phyloP scores from a whole-genome alignment of 2,888 invertebrate genomes.

The Drosophila niveifrons region DNA sequence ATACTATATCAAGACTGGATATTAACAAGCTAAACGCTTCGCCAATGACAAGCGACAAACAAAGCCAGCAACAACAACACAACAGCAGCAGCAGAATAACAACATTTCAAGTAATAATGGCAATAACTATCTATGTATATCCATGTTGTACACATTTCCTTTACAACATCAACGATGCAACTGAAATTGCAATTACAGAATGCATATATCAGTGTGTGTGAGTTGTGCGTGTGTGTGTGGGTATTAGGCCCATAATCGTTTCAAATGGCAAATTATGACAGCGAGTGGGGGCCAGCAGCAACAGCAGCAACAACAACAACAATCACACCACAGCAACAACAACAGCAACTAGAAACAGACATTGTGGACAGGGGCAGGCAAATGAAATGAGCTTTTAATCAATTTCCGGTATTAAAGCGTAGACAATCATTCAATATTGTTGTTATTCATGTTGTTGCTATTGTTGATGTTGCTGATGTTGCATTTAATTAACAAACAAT shows the following conservation, averaged over 20 bases:
- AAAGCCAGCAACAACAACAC: conserved; percentile 9
- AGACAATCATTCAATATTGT: conserved; percentile 54
- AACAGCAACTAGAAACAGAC: conserved; percentile 31
- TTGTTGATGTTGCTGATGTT: conserved; percentile 58
- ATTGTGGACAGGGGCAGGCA: conserved; percentile 35
- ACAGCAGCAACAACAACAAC: conserved; percentile 18
- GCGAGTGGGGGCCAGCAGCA: conserved; percentile 43
- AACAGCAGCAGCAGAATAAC: conserved; percentile 19
- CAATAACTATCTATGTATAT: conserved; percentile 44
- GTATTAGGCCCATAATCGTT: conserved; percentile 61
- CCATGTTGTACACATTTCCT: conserved; percentile 50
- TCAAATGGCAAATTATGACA: conserved; percentile 74
- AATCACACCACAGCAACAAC: conserved; percentile 22
- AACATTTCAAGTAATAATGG: conserved; percentile 25
- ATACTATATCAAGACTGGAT: conserved; percentile 6
- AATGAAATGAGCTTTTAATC: conserved; percentile 80
- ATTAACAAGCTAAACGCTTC: conserved; percentile 32
- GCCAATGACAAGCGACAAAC: conserved; percentile 24
- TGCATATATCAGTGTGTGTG: conserved; percentile 6
- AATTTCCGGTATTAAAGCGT: conserved; percentile 77
- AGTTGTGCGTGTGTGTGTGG: conserved; percentile 23
- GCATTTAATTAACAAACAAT: conserved; percentile 81
- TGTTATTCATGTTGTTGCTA: conserved; percentile 23
- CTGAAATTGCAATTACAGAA: conserved; percentile 45
- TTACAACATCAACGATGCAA: conserved; percentile 44